These are phyloP conservation scores for Cheiracanthium punctorium DNA, from an alignment of 2,888 invertebrate species.

Conservation along the genomic window DNA sequence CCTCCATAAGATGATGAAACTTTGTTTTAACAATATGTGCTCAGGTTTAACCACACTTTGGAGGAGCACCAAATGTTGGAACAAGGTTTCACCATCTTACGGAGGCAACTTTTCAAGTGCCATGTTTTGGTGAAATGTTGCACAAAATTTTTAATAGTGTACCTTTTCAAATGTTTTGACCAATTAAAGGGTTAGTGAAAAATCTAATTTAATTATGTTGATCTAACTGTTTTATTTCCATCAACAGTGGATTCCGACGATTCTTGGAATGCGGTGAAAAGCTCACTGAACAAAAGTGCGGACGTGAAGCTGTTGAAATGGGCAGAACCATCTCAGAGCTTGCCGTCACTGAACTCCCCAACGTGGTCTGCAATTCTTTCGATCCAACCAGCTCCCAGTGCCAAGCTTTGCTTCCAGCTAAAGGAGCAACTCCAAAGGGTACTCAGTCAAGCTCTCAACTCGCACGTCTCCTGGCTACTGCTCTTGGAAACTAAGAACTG, in stretches of 20 bases:
- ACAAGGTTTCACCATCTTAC: no score
- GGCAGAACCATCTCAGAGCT: slow-evolving; percentile 65
- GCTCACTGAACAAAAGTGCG: slow-evolving; percentile 71
- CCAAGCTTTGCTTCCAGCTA: slow-evolving; percentile 68
- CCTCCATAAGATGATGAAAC: no score
- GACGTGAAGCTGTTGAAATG: slow-evolving; percentile 71
- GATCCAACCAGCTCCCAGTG: slow-evolving; percentile 68
- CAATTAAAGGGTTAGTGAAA: no score
- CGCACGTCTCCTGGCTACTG: slow-evolving; percentile 64
- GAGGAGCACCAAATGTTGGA: no score
- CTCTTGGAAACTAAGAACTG: slow-evolving; percentile 52
- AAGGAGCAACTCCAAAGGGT: slow-evolving; percentile 69
- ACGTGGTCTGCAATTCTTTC: slow-evolving; percentile 71
- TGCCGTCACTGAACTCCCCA: slow-evolving; percentile 71
- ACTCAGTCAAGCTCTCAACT: slow-evolving; percentile 65
- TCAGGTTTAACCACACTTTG: no score
- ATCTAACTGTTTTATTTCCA: no score
- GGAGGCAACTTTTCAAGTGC: no score
- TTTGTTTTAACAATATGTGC: no score
- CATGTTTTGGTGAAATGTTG: no score
- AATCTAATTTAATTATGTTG: no score
- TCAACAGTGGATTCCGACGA: slow-evolving; percentile 53
- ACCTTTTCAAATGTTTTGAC: no score
- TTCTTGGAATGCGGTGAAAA: slow-evolving; percentile 70
- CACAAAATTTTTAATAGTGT: no score